A percentile compares a stretch with the other conserved stretches of the same genome.
These are phyloP conservation scores for Acronicta psi DNA, from an alignment of 2,888 invertebrate genomes.

Conservation along the genomic window DNA sequence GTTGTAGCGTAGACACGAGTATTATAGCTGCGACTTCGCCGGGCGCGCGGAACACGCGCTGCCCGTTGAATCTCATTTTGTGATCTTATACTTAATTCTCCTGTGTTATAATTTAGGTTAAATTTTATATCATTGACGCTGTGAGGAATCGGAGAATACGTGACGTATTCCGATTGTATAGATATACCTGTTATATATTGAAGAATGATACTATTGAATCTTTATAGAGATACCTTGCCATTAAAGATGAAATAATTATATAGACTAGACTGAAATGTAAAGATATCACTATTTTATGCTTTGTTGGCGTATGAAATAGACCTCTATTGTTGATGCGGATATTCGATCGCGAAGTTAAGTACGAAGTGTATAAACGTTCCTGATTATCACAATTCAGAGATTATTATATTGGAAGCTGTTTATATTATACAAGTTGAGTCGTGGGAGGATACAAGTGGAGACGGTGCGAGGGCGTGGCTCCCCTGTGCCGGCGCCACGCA, in stretches of 20 bases:
- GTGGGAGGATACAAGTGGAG: constrained; percentile 68
- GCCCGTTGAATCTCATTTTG: constrained; percentile 89
- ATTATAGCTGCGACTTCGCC: constrained; percentile 87
- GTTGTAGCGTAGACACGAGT: constrained; percentile 86
- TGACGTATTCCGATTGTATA: constrained; percentile 85
- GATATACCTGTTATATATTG: constrained; percentile 88
- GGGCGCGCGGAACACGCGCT: constrained; percentile 72
- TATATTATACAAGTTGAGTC: constrained; percentile 76
- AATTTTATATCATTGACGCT: constrained; percentile 89
- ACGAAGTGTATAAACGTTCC: constrained; percentile 79
- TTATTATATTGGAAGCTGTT: constrained; percentile 79
- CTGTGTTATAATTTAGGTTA: constrained; percentile 89
- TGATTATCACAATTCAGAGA: constrained; percentile 77
- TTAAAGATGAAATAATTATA: constrained; percentile 86
- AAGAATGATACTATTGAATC: constrained; percentile 87
- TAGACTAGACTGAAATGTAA: constrained; percentile 89
- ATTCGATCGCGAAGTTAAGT: constrained; percentile 74
- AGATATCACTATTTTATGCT: constrained; percentile 89
- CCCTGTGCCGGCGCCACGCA: constrained; percentile 7
- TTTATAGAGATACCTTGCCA: constrained; percentile 89
- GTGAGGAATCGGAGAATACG: constrained; percentile 86
- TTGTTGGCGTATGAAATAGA: constrained; percentile 87
- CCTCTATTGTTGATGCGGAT: constrained; percentile 83
- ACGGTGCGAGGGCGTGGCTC: constrained; percentile 53
- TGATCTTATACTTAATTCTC: constrained; percentile 90